These are phyloP conservation scores for Tigriopus japonicus DNA, from an alignment of 1,140 invertebrate genomes.

Conservation along the genomic window DNA sequence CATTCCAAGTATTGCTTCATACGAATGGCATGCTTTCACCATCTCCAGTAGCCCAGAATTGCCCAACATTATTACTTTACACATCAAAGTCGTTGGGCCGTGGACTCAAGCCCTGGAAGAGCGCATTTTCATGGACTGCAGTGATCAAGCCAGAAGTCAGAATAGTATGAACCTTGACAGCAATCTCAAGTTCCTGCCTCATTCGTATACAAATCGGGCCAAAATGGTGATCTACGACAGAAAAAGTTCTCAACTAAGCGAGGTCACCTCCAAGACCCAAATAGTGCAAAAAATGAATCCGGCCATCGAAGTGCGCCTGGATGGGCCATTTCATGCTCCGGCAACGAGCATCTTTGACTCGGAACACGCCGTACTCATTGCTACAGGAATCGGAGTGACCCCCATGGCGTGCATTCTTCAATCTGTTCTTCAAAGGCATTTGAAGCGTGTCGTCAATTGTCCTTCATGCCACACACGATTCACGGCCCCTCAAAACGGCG, in stretches of 20 bases:
- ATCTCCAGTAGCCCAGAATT: slow-evolving; percentile 87
- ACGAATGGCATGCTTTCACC: slow-evolving; percentile 95
- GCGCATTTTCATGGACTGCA: slow-evolving; percentile 1
- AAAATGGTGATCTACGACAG: too few species aligned
- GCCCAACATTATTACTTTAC: slow-evolving; percentile 66
- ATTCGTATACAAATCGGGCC: not conserved
- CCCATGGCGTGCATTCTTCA: slow-evolving; percentile 37
- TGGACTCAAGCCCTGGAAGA: slow-evolving; percentile 18
- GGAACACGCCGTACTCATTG: slow-evolving; percentile 33
- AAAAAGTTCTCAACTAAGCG: not conserved
- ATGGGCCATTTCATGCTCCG: slow-evolving; percentile 34
- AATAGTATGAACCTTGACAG: not conserved
- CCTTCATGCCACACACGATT: slow-evolving; percentile 59
- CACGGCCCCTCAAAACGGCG: not conserved
- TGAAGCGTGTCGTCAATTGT: slow-evolving; percentile 53
- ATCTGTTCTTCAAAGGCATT: slow-evolving; percentile 43
- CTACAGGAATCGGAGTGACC: slow-evolving; percentile 36
- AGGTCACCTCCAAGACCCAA: not conserved
- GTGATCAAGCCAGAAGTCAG: not conserved
- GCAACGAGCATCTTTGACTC: slow-evolving; percentile 30
- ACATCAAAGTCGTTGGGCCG: slow-evolving; percentile 55
- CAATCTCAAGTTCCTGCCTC: not conserved
- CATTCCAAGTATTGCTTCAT: slow-evolving; percentile 71
- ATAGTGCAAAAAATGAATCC: not conserved
- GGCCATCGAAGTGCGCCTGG: slow-evolving; percentile 24